phyloP scores from a whole-genome alignment of 2,797 vertebrate species.

The Gobionotothen gibberifrons region DNA sequence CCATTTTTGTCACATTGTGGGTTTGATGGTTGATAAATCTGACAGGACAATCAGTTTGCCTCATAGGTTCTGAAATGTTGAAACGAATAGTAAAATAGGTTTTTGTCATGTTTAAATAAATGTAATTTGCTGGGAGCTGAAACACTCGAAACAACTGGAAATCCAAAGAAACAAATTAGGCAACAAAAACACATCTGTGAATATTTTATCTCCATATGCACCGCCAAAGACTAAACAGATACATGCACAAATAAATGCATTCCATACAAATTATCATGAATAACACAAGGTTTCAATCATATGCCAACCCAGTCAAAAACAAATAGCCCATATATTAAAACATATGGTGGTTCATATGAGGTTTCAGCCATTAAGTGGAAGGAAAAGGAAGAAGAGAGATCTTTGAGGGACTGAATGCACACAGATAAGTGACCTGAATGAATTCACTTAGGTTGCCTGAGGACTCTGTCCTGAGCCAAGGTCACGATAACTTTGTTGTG shows the following conservation, averaged over 20 bases:
- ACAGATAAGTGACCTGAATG: conserved; percentile 9
- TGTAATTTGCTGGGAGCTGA: neutral
- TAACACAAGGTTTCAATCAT: neutral
- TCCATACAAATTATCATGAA: neutral
- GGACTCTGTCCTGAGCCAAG: conserved; percentile 17
- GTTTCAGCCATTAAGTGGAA: neutral
- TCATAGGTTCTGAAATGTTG: neutral
- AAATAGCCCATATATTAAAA: neutral
- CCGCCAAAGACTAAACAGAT: neutral
- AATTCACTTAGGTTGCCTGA: conserved; percentile 7
- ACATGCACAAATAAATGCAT: neutral
- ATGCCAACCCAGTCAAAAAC: neutral
- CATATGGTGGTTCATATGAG: neutral
- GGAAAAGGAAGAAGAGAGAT: neutral
- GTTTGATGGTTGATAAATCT: neutral
- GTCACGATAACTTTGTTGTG: conserved; percentile 5
- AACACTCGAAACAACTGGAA: too few species aligned
- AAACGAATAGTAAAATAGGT: neutral
- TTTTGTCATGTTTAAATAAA: neutral
- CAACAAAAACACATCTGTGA: too few species aligned
- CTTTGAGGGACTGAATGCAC: neutral
- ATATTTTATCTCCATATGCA: too few species aligned
- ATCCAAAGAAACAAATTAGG: too few species aligned
- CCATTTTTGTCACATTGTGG: neutral
- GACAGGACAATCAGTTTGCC: neutral